These are phyloP conservation scores for Dusona sp. DNA, from an alignment of 2,888 invertebrate species.

Conservation along the genomic window DNA sequence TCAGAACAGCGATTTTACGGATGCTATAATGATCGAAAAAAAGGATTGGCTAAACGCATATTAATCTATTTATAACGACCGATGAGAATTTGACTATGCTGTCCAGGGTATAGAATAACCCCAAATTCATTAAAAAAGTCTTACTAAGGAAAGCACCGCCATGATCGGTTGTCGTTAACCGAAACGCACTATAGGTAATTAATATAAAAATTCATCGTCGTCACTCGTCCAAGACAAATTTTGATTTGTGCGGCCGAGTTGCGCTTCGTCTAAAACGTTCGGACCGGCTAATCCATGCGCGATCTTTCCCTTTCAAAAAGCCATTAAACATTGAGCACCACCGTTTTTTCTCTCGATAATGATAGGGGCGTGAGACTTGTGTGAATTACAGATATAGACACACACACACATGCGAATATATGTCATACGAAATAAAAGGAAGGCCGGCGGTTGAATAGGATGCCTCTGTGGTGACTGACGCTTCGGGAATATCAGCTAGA, in stretches of 20 bases:
- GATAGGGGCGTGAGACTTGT: conserved; percentile 80
- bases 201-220: conserved; percentile 65
- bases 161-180: conserved; percentile 22
- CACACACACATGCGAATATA: conserved; percentile 78
- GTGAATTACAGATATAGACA: conserved; percentile 68
- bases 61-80: conserved; percentile 52
- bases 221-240: conserved; percentile 61
- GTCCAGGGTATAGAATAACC: conserved; percentile 12
- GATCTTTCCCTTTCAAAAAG: conserved; percentile 80
- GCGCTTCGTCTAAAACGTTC: conserved; percentile 18
- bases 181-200: conserved; percentile 48
- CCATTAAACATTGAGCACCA: conserved; percentile 80
- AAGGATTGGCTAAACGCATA: conserved; percentile 10
- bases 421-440: conserved; percentile 80
- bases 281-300: conserved; percentile 19
- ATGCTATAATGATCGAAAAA: background rate
- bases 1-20: background rate
- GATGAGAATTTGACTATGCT: conserved; percentile 34
- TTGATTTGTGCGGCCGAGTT: conserved; percentile 51
- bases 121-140: conserved; percentile 3
- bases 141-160: conserved; percentile 29
- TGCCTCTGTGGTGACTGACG: conserved; percentile 49
- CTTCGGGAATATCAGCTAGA: conserved; percentile 82
- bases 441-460: conserved; percentile 77
- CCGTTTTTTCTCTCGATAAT: conserved; percentile 72